phyloP scores from a whole-genome alignment of 1,140 invertebrate genomes.

The Euglossa dilemma region DNA sequence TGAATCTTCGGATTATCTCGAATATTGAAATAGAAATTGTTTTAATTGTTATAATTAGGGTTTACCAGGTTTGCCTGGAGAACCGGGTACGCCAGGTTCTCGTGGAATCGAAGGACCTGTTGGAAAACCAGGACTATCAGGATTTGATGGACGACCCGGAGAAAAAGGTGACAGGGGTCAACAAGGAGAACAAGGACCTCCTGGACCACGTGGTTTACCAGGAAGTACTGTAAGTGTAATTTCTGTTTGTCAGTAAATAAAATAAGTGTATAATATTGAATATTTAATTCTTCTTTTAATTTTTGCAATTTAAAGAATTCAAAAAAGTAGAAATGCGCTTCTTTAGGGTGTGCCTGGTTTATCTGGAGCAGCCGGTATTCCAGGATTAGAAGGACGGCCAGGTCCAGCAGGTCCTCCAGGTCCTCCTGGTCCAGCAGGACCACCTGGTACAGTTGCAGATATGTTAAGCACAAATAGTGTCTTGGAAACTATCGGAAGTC shows the following conservation, averaged over 20 bases:
- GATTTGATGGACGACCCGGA: conserved; percentile 79
- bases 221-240: conserved; percentile 80
- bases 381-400: conserved; percentile 74
- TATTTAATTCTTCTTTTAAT: background rate
- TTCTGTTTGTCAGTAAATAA: background rate
- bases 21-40: background rate
- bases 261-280: background rate
- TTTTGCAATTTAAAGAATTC: background rate
- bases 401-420: conserved; percentile 75
- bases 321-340: background rate
- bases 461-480: conserved; percentile 57
- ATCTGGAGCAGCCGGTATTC: conserved; percentile 84
- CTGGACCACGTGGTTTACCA: conserved; percentile 85
- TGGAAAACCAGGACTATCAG: conserved; percentile 71
- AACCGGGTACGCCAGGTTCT: conserved; percentile 72
- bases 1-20: background rate
- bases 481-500: conserved; percentile 63
- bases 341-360: conserved; percentile 66
- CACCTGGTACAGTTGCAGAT: conserved; percentile 76
- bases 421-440: conserved; percentile 79
- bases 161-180: conserved; percentile 82
- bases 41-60: conserved; percentile 64
- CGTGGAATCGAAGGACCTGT: conserved; percentile 72
- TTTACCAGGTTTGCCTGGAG: conserved; percentile 69
- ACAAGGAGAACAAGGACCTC: conserved; percentile 83